A percentile compares a stretch with the other conserved stretches of the same genome.
These are phyloP conservation scores for Acanthosepion esculentum DNA, from an alignment of 2,888 invertebrate species.

Conservation along the genomic window DNA sequence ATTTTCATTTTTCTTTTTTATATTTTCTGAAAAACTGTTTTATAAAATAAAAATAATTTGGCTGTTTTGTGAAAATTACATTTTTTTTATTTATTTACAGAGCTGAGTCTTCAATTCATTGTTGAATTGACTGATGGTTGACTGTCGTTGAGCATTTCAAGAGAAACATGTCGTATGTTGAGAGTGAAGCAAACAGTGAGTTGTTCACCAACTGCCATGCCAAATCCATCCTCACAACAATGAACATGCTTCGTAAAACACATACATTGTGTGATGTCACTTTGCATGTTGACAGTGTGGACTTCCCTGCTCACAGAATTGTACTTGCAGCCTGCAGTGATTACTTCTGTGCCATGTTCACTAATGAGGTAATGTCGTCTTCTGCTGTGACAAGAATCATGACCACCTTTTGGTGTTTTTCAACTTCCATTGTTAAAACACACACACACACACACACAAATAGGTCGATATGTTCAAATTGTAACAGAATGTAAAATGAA, in stretches of 20 bases:
- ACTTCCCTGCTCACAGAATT: conserved; percentile 73
- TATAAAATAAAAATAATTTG: background rate
- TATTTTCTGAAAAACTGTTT: too few species aligned
- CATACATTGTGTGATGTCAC: conserved; percentile 72
- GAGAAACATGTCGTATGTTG: conserved; percentile 3
- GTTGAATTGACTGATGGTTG: background rate
- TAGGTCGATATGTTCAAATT: too few species aligned
- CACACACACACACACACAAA: too few species aligned
- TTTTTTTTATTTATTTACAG: background rate
- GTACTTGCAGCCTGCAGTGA: conserved; percentile 74
- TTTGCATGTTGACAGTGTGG: conserved; percentile 68
- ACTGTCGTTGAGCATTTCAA: background rate
- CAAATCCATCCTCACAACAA: conserved; percentile 71
- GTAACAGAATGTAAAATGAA: too few species aligned
- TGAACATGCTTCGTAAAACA: conserved; percentile 73
- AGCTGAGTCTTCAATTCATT: background rate
- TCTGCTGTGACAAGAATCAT: background rate
- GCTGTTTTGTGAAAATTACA: background rate
- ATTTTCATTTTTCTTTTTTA: too few species aligned
- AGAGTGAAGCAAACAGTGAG: conserved; percentile 54
- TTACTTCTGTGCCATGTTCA: conserved; percentile 75
- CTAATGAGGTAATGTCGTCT: conserved; percentile 67
- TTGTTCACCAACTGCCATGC: conserved; percentile 73
- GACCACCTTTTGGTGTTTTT: background rate
- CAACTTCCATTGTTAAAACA: background rate